These are phyloP conservation scores for Rapana venosa DNA, from an alignment of 2,888 invertebrate genomes.

Conservation along the genomic window DNA sequence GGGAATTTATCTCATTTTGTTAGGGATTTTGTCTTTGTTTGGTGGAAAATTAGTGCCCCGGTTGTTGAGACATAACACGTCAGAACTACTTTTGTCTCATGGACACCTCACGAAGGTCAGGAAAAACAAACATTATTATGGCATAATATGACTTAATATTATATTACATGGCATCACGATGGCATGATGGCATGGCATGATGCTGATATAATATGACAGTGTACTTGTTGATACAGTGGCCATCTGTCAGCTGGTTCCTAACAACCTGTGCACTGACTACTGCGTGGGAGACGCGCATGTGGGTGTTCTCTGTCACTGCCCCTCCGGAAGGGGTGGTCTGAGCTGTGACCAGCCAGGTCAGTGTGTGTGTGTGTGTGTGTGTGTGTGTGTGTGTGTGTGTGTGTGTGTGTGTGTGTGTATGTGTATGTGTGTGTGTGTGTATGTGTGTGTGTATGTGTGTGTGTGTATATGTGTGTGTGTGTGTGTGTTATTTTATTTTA, in stretches of 20 bases:
- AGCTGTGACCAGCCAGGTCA: slow-evolving; percentile 44
- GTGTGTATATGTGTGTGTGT: background rate
- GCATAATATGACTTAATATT: no score
- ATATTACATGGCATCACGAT: no score
- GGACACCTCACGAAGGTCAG: no score
- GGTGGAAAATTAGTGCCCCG: no score
- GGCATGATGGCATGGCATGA: no score
- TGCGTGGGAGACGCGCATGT: slow-evolving; percentile 43
- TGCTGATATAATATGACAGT: no score
- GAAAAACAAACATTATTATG: no score
- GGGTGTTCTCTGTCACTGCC: slow-evolving; percentile 47
- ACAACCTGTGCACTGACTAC: slow-evolving; percentile 25
- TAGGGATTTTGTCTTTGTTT: no score
- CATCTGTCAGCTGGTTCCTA: slow-evolving; percentile 31
- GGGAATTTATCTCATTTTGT: no score
- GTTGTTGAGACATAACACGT: no score
- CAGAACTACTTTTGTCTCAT: no score
- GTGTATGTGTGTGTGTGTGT: background rate
- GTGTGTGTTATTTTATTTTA: background rate
- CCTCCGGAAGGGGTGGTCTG: slow-evolving; percentile 38
- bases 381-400: background rate
- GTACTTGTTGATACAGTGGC: slow-evolving; percentile 16
- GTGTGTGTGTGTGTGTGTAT: background rate
- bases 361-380: slow-evolving; percentile 13
- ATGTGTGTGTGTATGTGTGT: background rate